Evolutionary conservation across 2,797 vertebrate genomes (phyloP).

Genomic region (Orientallactaga sibirica): DNA sequence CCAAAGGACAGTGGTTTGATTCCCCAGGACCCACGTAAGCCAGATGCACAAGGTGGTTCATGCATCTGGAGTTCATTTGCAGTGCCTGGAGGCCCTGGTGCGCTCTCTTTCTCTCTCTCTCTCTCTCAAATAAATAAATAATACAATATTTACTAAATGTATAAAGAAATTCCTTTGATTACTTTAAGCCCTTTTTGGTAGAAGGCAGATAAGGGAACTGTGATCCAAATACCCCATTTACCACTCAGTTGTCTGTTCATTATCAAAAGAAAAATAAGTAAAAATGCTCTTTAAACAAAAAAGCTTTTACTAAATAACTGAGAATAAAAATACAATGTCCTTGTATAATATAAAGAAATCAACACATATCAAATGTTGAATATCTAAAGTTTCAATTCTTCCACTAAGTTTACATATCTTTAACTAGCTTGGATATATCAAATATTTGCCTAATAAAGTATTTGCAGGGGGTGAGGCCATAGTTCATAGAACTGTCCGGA

Average conservation of each 20-base stretch:
- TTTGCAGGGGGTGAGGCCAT: neutral
- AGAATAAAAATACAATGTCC: constrained; percentile 31
- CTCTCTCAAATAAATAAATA: no score
- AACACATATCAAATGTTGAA: neutral
- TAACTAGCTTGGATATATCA: neutral
- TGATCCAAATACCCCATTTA: constrained; percentile 9
- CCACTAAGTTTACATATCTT: constrained; percentile 33
- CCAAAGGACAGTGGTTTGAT: no score
- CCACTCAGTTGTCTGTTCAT: constrained; percentile 50
- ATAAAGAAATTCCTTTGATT: constrained; percentile 56
- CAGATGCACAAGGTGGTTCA: no score
- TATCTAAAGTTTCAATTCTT: constrained; percentile 15
- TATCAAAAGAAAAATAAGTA: constrained; percentile 36
- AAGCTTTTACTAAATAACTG: neutral
- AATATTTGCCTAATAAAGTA: constrained; percentile 24
- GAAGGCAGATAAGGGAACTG: constrained; percentile 39
- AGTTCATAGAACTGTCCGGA: neutral
- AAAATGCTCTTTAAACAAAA: constrained; percentile 52
- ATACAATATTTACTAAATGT: constrained; percentile 33
- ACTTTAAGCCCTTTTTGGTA: constrained; percentile 33
- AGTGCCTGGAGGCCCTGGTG: no score
- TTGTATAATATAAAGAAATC: neutral
- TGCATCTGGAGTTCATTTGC: no score
- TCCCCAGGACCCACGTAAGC: no score
- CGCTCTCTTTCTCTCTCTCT: no score